Evolutionary conservation across 2,797 vertebrate genomes (phyloP).

Genomic region (Mastacembelus armatus): DNA sequence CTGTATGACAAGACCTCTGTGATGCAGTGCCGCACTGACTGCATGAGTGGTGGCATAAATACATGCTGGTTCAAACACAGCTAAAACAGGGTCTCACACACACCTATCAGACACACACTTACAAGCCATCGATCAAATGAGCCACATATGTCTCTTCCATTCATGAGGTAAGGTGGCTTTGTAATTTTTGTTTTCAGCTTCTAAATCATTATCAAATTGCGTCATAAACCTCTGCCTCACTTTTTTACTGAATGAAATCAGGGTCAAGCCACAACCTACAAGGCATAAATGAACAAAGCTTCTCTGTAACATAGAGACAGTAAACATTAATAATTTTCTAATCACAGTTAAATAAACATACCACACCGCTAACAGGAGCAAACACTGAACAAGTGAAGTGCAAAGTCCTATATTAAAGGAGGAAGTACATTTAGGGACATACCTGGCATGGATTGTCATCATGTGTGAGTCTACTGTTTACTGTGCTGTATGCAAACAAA

Average conservation of each 20-base stretch:
- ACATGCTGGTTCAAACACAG: conserved; percentile 11
- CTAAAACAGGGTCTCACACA: background rate
- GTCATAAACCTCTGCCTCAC: conserved; percentile 14
- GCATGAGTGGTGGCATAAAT: background rate
- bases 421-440: conserved; percentile 48
- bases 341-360: conserved; percentile 61
- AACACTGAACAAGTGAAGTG: conserved; percentile 51
- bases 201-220: conserved; percentile 26
- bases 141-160: background rate
- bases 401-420: conserved; percentile 73
- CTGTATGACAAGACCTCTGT: conserved; percentile 69
- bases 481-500: conserved; percentile 36
- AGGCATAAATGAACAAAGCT: conserved; percentile 7
- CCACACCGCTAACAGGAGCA: conserved; percentile 34
- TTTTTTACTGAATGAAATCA: conserved; percentile 13
- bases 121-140: conserved; percentile 7
- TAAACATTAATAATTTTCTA: conserved; percentile 48
- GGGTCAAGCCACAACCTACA: background rate
- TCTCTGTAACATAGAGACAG: background rate
- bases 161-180: conserved; percentile 1
- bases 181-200: conserved; percentile 34
- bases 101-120: conserved; percentile 15
- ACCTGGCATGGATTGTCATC: background rate
- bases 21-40: background rate
- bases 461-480: conserved; percentile 12